Conservation (phyloP, 2,797 vertebrate genomes). For the Lepidocolaptes lacrymiger region DNA sequence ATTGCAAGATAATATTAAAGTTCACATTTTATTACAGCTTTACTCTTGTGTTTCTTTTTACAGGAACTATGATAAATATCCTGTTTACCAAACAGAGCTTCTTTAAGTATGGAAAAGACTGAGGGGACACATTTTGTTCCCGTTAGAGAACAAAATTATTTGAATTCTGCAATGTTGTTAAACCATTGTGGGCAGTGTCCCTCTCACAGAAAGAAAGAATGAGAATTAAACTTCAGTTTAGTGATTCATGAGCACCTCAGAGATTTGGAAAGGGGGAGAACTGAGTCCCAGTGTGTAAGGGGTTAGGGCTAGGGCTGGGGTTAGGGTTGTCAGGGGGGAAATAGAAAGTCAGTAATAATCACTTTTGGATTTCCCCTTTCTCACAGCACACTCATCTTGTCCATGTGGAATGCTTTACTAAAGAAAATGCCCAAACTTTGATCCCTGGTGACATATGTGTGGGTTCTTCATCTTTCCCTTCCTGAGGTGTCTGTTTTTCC, state of each 20-base stretch:
- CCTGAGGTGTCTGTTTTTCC: background rate
- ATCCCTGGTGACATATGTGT: background rate
- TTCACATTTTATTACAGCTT: background rate
- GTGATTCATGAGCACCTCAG: background rate
- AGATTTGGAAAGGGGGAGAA: background rate
- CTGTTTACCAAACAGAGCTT: background rate
- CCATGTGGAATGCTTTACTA: background rate
- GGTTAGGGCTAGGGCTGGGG: background rate
- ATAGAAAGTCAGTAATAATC: background rate
- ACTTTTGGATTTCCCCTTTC: background rate
- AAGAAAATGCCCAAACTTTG: background rate
- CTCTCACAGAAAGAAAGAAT: background rate
- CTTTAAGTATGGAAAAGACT: background rate
- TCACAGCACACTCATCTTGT: background rate
- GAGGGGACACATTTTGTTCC: background rate
- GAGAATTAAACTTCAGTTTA: background rate
- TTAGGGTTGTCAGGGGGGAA: background rate
- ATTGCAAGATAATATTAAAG: background rate
- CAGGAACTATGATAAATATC: background rate
- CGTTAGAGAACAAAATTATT: background rate
- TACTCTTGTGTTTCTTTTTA: background rate
- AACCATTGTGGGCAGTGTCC: accelerated
- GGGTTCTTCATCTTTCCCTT: background rate
- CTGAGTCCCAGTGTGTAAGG: background rate
- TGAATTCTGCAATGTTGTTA: background rate